These are phyloP conservation scores for Pocillopora damicornis DNA, from an alignment of 64 coral and sea anemone species.

Conservation along the genomic window DNA sequence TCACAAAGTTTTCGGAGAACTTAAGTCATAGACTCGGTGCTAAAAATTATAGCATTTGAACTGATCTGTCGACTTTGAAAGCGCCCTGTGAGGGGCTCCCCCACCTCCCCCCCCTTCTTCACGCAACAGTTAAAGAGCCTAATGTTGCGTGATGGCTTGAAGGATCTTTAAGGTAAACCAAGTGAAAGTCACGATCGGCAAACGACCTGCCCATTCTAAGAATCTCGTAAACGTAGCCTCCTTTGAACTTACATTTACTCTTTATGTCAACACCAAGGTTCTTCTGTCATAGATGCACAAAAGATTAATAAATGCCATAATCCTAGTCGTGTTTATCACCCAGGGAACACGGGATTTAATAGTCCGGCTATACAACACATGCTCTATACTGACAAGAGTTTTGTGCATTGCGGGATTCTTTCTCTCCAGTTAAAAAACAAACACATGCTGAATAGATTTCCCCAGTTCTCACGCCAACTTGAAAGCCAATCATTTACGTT, in stretches of 20 bases:
- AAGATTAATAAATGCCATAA: constrained; percentile 45
- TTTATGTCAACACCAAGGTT: constrained; percentile 13
- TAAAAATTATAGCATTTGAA: too few relatives aligned
- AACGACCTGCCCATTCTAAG: background rate
- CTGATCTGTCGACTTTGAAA: too few relatives aligned
- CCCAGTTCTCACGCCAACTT: background rate
- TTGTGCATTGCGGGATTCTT: background rate
- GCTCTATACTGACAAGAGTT: background rate
- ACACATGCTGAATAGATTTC: background rate
- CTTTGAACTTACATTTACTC: background rate
- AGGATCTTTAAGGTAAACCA: background rate
- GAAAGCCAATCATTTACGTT: too few relatives aligned
- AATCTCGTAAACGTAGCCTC: constrained; percentile 10
- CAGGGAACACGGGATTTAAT: constrained; percentile 13
- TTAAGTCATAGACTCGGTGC: too few relatives aligned
- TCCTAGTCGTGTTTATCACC: constrained; percentile 17
- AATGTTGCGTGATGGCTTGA: background rate
- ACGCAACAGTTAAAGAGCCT: background rate
- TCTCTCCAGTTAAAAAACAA: background rate
- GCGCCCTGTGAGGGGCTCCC: too few relatives aligned
- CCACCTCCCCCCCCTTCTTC: too few relatives aligned
- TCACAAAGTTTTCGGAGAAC: too few relatives aligned
- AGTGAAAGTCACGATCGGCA: background rate
- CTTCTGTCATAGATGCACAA: constrained; percentile 26
- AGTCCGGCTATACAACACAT: background rate